Base-by-base conservation (phyloP, 1,140 invertebrate genomes). In the Cyclina sinensis region DNA sequence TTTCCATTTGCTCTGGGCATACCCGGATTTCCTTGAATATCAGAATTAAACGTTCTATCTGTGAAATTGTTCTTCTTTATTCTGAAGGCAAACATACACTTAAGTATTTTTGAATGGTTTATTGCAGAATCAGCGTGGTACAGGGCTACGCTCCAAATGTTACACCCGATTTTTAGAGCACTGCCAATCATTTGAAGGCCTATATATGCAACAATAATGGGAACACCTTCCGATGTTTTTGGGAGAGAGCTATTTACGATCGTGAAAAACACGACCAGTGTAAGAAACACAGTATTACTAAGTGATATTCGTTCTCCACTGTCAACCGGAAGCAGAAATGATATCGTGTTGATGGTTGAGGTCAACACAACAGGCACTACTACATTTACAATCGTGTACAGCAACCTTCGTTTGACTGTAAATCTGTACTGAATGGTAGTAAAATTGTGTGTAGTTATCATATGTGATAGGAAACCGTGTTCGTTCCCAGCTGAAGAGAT, bases 281-380 rank as follows among this genome's bases (percentile, higher is more conserved):
- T 65, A 3, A 82, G 59, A 18, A 82, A 46, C 14, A 82, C 0
- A 1, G 79, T 82, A 12, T 37, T 24, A 43, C 21, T 65, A 7
- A 51, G 57, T 11, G 79, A 43, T 18, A 82, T 18, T 24, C 48
- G n/a, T 30, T 82, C 57, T 14, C 79, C 79, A 46, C 39, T 32
- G 0, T 82, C 30, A 43, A 65, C 39, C 27, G 57, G 79, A 27
- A 82, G 39, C 16, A 82, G 18, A 18, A 65, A 82, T 3, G 35
- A 51, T 5, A 82, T 9, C 3, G 30, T 37, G 21, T 24, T 39
- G 14, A 82, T 24, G 14, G 27, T 24, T 35, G 79, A 82, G 9
- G 79, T 46, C 0, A 68, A 18, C 9, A 68, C 24, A 7, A 82
- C 30, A 2, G 79, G 79, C 30, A 82, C 0, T n/a, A 82, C 35